These are phyloP conservation scores for Numenius arquata DNA, from an alignment of 2,113 vertebrate species.

Conservation along the genomic window DNA sequence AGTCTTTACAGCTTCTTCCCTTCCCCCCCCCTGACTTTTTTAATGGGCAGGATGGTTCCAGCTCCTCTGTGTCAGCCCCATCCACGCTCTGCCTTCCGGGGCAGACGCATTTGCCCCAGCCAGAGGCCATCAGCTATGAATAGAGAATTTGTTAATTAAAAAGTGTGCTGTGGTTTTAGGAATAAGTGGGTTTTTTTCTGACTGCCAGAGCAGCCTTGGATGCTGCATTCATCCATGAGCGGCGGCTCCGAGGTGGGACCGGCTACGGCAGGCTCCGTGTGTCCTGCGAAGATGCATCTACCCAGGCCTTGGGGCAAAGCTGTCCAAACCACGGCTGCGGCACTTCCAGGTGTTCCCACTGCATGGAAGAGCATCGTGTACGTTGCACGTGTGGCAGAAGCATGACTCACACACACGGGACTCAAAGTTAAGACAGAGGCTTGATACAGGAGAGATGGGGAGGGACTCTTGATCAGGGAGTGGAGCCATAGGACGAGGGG, in stretches of 20 bases:
- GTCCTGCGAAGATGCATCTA: not conserved
- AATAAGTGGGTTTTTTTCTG: not conserved
- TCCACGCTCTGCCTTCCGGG: not conserved
- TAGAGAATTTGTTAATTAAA: constrained; percentile 39
- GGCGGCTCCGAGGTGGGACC: not conserved
- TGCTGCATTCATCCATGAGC: not conserved
- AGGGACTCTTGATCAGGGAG: no score
- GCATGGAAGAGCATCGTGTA: not conserved
- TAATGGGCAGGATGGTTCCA: not conserved
- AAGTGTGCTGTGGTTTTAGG: constrained; percentile 46
- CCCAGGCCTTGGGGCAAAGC: not conserved
- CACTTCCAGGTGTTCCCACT: not conserved
- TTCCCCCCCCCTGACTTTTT: not conserved
- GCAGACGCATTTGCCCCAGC: not conserved
- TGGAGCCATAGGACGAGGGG: no score
- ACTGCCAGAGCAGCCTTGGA: not conserved
- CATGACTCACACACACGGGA: not conserved
- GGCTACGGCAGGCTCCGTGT: not conserved
- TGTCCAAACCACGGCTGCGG: rapidly evolving
- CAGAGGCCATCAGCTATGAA: constrained; percentile 24
- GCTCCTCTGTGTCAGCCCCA: not conserved
- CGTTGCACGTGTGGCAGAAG: not conserved
- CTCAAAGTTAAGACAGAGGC: not conserved
- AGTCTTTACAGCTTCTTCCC: not conserved
- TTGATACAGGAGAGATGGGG: not conserved